These are phyloP conservation scores for Caenorhabditis sinica DNA, from an alignment of 2,888 invertebrate species.

Conservation along the genomic window DNA sequence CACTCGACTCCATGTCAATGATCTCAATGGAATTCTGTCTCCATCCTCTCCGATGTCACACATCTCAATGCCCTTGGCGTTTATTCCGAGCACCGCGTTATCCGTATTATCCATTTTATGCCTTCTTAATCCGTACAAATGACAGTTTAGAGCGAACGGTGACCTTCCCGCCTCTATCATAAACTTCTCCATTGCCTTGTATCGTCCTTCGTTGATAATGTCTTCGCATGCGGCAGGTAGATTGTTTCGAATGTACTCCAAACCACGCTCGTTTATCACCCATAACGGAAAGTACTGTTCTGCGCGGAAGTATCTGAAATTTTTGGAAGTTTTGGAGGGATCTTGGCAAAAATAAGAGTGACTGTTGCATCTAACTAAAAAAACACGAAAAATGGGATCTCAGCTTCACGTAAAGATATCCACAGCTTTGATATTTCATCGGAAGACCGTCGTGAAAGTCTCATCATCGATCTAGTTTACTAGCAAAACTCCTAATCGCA, in stretches of 20 bases:
- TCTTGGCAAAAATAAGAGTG: neutral
- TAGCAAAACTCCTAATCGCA: slow-evolving; percentile 27
- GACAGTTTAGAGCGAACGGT: slow-evolving; percentile 92
- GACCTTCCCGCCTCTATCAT: slow-evolving; percentile 91
- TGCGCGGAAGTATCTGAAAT: slow-evolving; percentile 88
- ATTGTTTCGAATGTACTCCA: slow-evolving; percentile 85
- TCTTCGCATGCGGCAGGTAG: slow-evolving; percentile 91
- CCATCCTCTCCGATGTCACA: slow-evolving; percentile 84
- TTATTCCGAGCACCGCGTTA: slow-evolving; percentile 91
- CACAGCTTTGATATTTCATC: slow-evolving; percentile 65
- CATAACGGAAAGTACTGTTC: slow-evolving; percentile 89
- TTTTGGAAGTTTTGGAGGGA: neutral
- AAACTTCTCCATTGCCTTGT: slow-evolving; percentile 91
- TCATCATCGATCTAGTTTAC: slow-evolving; percentile 66
- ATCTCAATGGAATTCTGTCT: slow-evolving; percentile 87
- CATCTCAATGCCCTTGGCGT: slow-evolving; percentile 87
- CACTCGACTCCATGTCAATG: slow-evolving; percentile 96
- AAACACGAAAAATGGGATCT: slow-evolving; percentile 51
- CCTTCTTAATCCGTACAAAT: slow-evolving; percentile 89
- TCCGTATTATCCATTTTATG: slow-evolving; percentile 87
- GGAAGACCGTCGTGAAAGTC: slow-evolving; percentile 73
- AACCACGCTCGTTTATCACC: slow-evolving; percentile 86
- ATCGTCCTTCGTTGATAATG: slow-evolving; percentile 86
- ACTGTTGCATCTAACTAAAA: neutral
- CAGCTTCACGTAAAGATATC: slow-evolving; percentile 70